Evolutionary conservation across 2,113 vertebrate species (phyloP).

Genomic region (Callipepla californica): DNA sequence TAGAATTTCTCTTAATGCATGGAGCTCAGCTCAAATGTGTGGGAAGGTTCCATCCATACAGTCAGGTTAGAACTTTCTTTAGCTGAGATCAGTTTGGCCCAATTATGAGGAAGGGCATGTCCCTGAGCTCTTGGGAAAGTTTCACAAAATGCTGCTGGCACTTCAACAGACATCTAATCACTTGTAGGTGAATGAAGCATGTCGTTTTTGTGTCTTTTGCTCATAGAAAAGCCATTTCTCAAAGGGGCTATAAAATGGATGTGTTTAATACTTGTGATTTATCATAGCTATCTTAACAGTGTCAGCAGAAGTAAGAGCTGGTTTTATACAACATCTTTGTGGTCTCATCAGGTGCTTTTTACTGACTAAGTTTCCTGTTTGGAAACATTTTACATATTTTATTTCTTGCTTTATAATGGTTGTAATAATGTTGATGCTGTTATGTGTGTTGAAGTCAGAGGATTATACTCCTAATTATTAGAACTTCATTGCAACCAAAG

Average conservation of each 20-base stretch:
- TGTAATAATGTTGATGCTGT: not conserved
- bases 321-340: not conserved
- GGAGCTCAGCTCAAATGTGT: not conserved
- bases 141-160: not conserved
- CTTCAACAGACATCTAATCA: not conserved
- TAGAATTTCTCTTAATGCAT: not conserved
- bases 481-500: not conserved
- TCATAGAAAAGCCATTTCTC: not conserved
- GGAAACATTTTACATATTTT: not conserved
- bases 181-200: not conserved
- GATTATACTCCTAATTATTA: not conserved
- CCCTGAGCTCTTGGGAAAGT: not conserved
- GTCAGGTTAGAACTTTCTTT: not conserved
- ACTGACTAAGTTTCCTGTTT: not conserved
- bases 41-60: fast-evolving
- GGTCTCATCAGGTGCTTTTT: not conserved
- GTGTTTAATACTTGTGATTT: not conserved
- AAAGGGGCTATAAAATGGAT: not conserved
- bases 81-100: not conserved
- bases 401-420: not conserved
- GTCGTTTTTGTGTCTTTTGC: not conserved
- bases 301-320: not conserved
- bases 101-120: fast-evolving
- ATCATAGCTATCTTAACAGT: not conserved
- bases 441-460: not conserved